Evolutionary conservation across 1,140 invertebrate genomes (phyloP), one percentile per base, ranked within the genome.

Genomic region (Cryptotermes secundus): DNA sequence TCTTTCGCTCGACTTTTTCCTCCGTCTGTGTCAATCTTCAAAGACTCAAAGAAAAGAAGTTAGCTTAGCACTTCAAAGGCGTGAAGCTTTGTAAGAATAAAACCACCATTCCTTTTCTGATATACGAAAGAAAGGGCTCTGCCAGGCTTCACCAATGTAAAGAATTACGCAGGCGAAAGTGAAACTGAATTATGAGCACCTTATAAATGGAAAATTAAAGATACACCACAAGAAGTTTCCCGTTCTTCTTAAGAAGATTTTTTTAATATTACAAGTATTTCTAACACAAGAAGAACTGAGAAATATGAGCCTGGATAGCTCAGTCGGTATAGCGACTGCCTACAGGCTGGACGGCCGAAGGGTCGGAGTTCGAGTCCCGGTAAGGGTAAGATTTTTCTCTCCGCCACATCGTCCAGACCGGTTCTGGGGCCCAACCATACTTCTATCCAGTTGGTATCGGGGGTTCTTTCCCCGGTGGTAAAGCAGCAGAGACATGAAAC

Each of bases 11-110:
- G 9, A 72, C 59, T 72, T 72, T 72, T 72, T 72, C 31, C n/a
- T 72, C 16, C 59, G 59, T 72, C 59, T 72, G 31, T 6, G 59
- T 72, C 59, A 72, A 31, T 72, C 59, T 72, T 72, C 26, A 72
- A 72, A 72, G 59, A 31, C 59, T 72, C 59, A 72, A 72, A 72
- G 59, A 31, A 72, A 72, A 72, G 59, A 72, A 72, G 59, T 72
- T 72, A 31, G 59, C 59, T 72, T 72, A 72, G 59, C 59, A 72
- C 59, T 72, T 72, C 59, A 72, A 72, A 72, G 59, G 59, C 59
- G 59, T 72, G 59, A 72, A 72, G 59, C n/a, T 72, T 31, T 72
- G n/a, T 72, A 72, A 31, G 59, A 31, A 26, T 72, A 72, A 31
- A 72, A 72, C 59, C 59, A 31, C 59, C 26, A n/a, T 16, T 31